These are phyloP conservation scores for Drosophila nebulosa DNA, from an alignment of 1,140 invertebrate species.

Conservation along the genomic window DNA sequence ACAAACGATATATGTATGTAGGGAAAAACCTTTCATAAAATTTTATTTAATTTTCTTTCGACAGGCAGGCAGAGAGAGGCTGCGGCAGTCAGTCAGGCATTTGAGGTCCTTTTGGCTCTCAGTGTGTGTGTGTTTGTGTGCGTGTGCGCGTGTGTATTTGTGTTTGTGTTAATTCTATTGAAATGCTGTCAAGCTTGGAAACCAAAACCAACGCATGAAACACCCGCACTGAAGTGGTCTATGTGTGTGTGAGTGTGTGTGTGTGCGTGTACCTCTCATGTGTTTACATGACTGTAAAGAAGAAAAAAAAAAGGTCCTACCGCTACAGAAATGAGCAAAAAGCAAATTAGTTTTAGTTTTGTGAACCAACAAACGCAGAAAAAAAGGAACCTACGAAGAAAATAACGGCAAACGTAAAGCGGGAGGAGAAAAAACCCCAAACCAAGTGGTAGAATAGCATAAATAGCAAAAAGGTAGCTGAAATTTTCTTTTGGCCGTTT, in stretches of 20 bases:
- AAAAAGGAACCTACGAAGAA: background rate
- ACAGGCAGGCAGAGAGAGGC: background rate
- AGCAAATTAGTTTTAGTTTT: conserved; percentile 76
- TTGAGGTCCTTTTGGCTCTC: conserved; percentile 38
- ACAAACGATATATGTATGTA: background rate
- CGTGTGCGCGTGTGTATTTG: background rate
- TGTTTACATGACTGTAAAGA: conserved; percentile 68
- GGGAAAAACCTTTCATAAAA: conserved; percentile 45
- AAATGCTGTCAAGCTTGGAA: conserved; percentile 75
- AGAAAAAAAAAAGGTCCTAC: conserved; percentile 55
- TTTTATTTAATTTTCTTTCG: conserved; percentile 76
- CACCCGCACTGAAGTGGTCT: conserved; percentile 57
- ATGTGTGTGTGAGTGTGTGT: background rate
- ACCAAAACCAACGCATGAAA: conserved; percentile 71
- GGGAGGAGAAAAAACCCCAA: background rate
- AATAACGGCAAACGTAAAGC: background rate
- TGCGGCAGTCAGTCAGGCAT: background rate
- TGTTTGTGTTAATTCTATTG: conserved; percentile 74
- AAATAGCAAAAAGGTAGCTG: conserved; percentile 51
- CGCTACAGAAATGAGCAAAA: conserved; percentile 75
- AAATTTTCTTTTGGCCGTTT: conserved; percentile 50
- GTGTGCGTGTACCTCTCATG: conserved; percentile 43
- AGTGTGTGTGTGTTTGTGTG: conserved; percentile 8
- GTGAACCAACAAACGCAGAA: conserved; percentile 26
- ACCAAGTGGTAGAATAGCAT: conserved; percentile 51